phyloP scores from a whole-genome alignment of 1,140 invertebrate genomes.

The Cyclina sinensis region DNA sequence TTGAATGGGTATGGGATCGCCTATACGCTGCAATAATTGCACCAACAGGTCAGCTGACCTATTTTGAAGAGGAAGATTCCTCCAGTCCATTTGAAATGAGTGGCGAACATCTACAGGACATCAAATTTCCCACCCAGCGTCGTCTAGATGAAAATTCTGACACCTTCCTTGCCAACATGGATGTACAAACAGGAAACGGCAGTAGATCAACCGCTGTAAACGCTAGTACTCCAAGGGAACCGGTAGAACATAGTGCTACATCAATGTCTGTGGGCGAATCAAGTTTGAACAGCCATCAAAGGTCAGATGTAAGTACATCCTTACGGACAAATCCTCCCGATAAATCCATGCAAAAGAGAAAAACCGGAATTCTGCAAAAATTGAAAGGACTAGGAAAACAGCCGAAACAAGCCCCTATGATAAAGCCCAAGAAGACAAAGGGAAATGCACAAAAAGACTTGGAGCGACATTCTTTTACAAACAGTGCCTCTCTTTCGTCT shows the following conservation, averaged over 20 bases:
- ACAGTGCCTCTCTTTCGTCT: too few relatives aligned
- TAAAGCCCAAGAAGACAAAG: not conserved
- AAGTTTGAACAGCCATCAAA: too few relatives aligned
- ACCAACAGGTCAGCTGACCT: conserved; percentile 57
- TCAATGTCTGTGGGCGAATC: too few relatives aligned
- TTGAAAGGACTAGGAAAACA: not conserved
- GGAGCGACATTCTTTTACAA: too few relatives aligned
- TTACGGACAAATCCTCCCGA: not conserved
- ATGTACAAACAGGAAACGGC: not conserved
- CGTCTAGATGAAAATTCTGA: not conserved
- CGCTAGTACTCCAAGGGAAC: not conserved
- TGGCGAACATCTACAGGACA: not conserved
- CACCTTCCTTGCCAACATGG: too few relatives aligned
- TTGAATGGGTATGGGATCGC: conserved; percentile 83
- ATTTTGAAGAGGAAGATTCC: conserved; percentile 21
- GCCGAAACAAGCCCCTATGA: not conserved
- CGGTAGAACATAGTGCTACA: not conserved
- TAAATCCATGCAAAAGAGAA: too few relatives aligned
- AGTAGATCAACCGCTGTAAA: not conserved
- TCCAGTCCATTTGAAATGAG: conserved; percentile 9
- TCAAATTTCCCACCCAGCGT: not conserved
- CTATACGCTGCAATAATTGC: conserved; percentile 79
- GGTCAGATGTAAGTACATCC: too few relatives aligned
- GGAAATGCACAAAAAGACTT: too few relatives aligned
- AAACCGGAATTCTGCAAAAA: not conserved